Evolutionary conservation across 1,140 invertebrate species (phyloP).

Genomic region (Ephestia elutella): DNA sequence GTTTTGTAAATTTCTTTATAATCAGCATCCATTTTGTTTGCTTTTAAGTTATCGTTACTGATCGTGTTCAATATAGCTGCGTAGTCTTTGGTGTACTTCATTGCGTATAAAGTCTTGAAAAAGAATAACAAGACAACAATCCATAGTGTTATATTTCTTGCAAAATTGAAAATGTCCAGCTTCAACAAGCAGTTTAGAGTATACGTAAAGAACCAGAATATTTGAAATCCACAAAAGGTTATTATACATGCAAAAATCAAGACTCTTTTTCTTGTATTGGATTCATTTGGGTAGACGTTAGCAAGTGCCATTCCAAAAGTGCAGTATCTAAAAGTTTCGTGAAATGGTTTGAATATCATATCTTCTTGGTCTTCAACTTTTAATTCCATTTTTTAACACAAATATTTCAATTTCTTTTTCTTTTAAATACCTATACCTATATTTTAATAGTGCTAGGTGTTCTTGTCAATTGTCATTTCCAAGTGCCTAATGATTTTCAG

Average conservation of each 20-base stretch:
- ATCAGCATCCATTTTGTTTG: conserved; percentile 40
- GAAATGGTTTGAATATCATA: not conserved
- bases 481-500: not conserved
- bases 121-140: conserved; percentile 41
- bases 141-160: conserved; percentile 42
- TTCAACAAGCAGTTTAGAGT: conserved; percentile 33
- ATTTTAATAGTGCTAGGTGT: not conserved
- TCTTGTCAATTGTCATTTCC: too few relatives aligned
- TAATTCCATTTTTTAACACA: not conserved
- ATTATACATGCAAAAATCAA: conserved; percentile 17
- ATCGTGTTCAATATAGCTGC: conserved; percentile 40
- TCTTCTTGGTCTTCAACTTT: not conserved
- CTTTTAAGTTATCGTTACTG: conserved; percentile 38
- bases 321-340: conserved; percentile 33
- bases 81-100: conserved; percentile 35
- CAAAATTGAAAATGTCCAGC: conserved; percentile 39
- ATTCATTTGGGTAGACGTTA: conserved; percentile 44
- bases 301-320: conserved; percentile 43
- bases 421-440: not conserved
- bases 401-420: not conserved
- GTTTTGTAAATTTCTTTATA: conserved; percentile 41
- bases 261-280: conserved; percentile 24
- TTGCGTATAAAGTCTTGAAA: conserved; percentile 44
- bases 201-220: conserved; percentile 44
- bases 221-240: not conserved